Percentiles rank a stretch among this genome's conserved stretches.
Evolutionary conservation across 2,888 invertebrate genomes (phyloP).

Genomic region (Lordiphosa andalusiaca): DNA sequence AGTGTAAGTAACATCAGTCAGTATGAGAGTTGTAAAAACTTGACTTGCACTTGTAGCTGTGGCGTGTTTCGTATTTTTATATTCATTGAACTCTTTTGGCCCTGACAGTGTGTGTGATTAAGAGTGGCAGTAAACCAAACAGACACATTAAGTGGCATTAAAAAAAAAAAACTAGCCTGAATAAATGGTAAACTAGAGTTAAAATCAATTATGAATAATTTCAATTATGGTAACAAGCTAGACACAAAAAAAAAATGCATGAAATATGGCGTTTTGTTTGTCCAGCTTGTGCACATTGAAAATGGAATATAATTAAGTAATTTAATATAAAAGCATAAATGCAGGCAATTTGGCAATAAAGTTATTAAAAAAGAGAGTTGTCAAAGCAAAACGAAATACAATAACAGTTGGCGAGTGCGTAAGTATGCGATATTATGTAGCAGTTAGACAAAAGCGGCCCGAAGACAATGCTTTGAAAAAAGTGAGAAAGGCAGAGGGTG

Average conservation of each 20-base stretch:
- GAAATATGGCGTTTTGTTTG: slow-evolving; percentile 14
- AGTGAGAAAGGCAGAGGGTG: slow-evolving; percentile 29
- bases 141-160: slow-evolving; percentile 6
- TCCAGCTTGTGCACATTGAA: slow-evolving; percentile 11
- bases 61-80: no score
- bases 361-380: slow-evolving; percentile 39
- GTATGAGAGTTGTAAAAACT: slow-evolving; percentile 10
- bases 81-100: slow-evolving; percentile 10
- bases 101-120: slow-evolving; percentile 11
- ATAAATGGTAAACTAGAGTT: slow-evolving; percentile 29
- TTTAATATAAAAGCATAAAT: slow-evolving; percentile 27
- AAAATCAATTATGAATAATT: slow-evolving; percentile 45
- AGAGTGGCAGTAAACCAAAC: slow-evolving; percentile 23
- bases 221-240: slow-evolving; percentile 5
- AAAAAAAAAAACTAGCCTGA: slow-evolving; percentile 20
- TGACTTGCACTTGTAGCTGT: slow-evolving; percentile 10
- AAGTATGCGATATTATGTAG: slow-evolving; percentile 6
- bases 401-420: slow-evolving; percentile 13
- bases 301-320: slow-evolving; percentile 56
- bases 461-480: slow-evolving; percentile 6
- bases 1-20: slow-evolving; percentile 20
- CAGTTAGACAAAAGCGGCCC: slow-evolving; percentile 20
- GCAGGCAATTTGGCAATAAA: slow-evolving; percentile 36
- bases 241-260: slow-evolving; percentile 11
- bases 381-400: slow-evolving; percentile 23